Conservation (phyloP, 2,888 invertebrate genomes). For the Sceliomorpha sp. region DNA sequence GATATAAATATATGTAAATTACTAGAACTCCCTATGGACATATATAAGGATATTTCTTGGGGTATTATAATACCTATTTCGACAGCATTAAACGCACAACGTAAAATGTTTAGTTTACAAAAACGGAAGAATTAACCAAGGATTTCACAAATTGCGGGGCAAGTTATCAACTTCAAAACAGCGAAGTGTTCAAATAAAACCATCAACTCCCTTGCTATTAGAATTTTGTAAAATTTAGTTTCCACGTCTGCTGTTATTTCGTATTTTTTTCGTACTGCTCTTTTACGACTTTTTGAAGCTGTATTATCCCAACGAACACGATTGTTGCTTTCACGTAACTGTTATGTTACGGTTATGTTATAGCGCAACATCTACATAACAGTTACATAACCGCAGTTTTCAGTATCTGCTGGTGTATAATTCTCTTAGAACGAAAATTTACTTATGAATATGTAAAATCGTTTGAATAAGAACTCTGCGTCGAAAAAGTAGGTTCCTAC, state of each 20-base stretch:
- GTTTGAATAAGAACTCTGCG: slow-evolving; percentile 11
- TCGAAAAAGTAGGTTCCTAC: too few species aligned
- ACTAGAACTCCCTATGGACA: too few species aligned
- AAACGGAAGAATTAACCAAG: too few species aligned
- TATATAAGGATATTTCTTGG: too few species aligned
- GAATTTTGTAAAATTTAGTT: slow-evolving; percentile 4
- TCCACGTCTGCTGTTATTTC: slow-evolving; percentile 3
- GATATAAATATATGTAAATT: too few species aligned
- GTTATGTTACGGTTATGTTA: slow-evolving; percentile 19
- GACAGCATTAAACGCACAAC: too few species aligned
- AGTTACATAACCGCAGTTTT: slow-evolving; percentile 7
- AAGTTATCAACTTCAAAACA: too few species aligned
- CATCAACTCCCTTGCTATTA: slow-evolving; percentile 3
- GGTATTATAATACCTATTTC: too few species aligned
- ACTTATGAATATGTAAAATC: slow-evolving; percentile 16
- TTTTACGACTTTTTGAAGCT: slow-evolving; percentile 26
- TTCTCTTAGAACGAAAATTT: slow-evolving; percentile 19
- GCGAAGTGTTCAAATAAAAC: too few species aligned
- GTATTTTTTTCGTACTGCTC: slow-evolving; percentile 14
- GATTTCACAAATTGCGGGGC: too few species aligned
- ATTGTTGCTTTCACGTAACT: slow-evolving; percentile 29
- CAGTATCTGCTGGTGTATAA: neutral
- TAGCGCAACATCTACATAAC: slow-evolving; percentile 21
- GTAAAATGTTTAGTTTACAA: too few species aligned
- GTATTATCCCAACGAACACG: slow-evolving; percentile 20